Base-by-base conservation (phyloP, 2,888 invertebrate genomes). In the Apocheima hispidaria region DNA sequence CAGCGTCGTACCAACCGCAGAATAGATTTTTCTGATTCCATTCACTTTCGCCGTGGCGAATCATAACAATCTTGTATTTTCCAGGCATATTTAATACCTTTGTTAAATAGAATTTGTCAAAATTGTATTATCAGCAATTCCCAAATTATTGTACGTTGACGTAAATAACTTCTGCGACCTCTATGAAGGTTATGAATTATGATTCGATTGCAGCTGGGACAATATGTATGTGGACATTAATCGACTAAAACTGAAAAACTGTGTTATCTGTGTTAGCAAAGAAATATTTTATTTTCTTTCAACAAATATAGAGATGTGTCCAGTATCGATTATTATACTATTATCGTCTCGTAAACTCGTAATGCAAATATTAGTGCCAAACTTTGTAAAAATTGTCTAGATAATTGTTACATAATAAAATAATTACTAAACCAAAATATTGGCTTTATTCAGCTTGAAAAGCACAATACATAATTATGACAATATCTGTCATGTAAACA, bases 11-110 rank as follows among this genome's bases (percentile, higher is more conserved):
- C 96, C 96, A 96, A 35, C 96, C 96, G 74, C 96, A 96, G 77
- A 96, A 96, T 40, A 95, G 88, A 86, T 96, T 96, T 76, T 94
- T 94, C 82, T 95, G 94, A 75, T 96, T 96, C 94, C 96, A 96
- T 83, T 95, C 95, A 78, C 95, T 96, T 90, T 96, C 96, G 55
- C 96, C 96, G 73, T 96, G 96, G 63, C 96, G 94, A 63, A 96
- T 93, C 96, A 96, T 96, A 55, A 96, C 95, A 92, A 96, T 94
- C 73, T 93, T 94, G 75, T 94, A 93, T 86, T 90, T 92, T 59
- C 77, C 92, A 69, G 88, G 63, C 92, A 92, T 92, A 76, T 73
- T 85, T 35, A 41, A 50, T 16, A 38, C 4, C 4, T 40, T 64
- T 50, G n/a, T 52, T 35, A 52, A 50, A 43, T 51, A 36, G 55